Evolutionary conservation across 2,797 vertebrate species (phyloP).

Genomic region (Chrysocyon brachyurus): DNA sequence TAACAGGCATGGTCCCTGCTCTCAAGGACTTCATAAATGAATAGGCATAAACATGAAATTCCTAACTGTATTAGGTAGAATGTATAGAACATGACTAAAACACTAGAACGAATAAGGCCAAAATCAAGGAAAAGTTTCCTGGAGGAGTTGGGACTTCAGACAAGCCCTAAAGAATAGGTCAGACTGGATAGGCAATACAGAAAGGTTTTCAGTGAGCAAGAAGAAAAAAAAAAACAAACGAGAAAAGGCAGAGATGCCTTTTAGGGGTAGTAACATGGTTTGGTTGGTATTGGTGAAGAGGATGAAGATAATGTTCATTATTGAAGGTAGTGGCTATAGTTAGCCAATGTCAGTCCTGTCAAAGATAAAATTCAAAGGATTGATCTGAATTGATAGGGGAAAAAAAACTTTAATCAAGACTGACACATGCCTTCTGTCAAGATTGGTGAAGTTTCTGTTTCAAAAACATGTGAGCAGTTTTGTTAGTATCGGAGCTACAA

Average conservation of each 20-base stretch:
- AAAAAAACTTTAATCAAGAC: background rate
- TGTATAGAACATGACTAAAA: background rate
- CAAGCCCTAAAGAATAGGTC: background rate
- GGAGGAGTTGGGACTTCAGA: background rate
- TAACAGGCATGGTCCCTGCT: background rate
- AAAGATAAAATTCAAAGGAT: slow-evolving; percentile 36
- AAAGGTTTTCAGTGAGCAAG: background rate
- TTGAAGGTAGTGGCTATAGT: background rate
- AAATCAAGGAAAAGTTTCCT: slow-evolving; percentile 2
- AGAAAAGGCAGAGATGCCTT: background rate
- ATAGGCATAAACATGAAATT: background rate
- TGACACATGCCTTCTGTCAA: background rate
- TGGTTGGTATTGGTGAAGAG: slow-evolving; percentile 4
- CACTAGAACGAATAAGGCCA: background rate
- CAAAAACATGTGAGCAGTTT: background rate
- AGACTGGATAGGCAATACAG: background rate
- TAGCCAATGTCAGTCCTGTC: background rate
- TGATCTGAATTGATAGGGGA: background rate
- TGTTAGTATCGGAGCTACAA: background rate
- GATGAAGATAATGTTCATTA: background rate
- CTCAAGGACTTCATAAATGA: background rate
- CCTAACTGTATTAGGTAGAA: background rate
- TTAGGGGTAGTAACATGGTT: background rate
- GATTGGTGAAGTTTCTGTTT: background rate
- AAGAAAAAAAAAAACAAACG: background rate